Percentiles rank a stretch among this genome's conserved stretches.
Conservation (phyloP, 1,140 invertebrate genomes). For the Brachionus plicatilis region DNA sequence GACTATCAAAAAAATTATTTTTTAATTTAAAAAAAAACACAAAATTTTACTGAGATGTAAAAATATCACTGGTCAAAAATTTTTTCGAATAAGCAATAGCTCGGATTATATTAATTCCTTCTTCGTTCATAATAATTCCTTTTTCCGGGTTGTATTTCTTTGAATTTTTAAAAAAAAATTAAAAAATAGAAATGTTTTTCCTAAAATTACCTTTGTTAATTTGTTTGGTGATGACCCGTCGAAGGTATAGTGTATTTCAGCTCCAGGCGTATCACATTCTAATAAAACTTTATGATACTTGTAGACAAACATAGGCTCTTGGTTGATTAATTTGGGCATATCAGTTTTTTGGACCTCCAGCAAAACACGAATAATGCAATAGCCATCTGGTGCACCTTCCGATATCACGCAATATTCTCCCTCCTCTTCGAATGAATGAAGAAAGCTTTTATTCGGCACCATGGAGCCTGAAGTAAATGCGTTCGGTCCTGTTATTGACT, state of each 20-base stretch:
- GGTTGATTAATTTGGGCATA: slow-evolving; percentile 45
- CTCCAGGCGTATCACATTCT: slow-evolving; percentile 45
- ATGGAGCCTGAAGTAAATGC: slow-evolving; percentile 55
- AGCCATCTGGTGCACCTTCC: slow-evolving; percentile 50
- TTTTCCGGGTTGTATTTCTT: slow-evolving; percentile 51
- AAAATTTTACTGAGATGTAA: slow-evolving; percentile 50
- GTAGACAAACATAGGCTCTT: slow-evolving; percentile 45
- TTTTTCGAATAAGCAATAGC: slow-evolving; percentile 49
- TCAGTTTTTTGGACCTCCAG: slow-evolving; percentile 42
- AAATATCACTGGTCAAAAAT: slow-evolving; percentile 48
- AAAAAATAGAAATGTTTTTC: neutral
- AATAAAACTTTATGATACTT: slow-evolving; percentile 44
- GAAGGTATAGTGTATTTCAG: slow-evolving; percentile 52
- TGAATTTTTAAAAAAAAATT: slow-evolving; percentile 37
- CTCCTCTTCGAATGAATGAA: slow-evolving; percentile 54
- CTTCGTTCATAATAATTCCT: slow-evolving; percentile 47
- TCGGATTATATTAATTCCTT: slow-evolving; percentile 51
- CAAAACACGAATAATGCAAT: slow-evolving; percentile 35
- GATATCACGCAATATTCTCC: slow-evolving; percentile 52
- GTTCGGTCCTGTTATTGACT: slow-evolving; percentile 48
- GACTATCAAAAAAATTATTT: slow-evolving; percentile 42
- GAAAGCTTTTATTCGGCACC: slow-evolving; percentile 50
- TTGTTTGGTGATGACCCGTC: slow-evolving; percentile 49
- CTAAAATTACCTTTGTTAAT: neutral
- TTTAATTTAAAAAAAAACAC: neutral